Conservation (phyloP, 2,888 invertebrate genomes). For the Drosophila macrospina region DNA sequence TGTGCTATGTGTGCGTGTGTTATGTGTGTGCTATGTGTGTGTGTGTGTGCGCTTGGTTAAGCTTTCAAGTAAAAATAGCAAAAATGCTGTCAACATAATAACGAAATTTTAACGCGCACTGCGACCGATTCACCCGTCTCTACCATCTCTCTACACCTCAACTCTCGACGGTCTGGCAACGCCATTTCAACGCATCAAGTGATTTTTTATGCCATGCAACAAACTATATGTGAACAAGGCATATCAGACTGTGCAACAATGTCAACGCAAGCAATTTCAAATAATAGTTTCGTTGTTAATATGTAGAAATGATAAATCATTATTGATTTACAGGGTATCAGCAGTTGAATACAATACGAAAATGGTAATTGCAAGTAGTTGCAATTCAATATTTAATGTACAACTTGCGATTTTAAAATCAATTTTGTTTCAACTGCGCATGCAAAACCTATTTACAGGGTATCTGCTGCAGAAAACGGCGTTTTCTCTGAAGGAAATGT, state of each 20-base stretch:
- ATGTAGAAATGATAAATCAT: too few relatives aligned
- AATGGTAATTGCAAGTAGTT: too few relatives aligned
- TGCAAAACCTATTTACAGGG: too few relatives aligned
- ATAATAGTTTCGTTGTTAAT: too few relatives aligned
- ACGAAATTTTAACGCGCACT: conserved; percentile 77
- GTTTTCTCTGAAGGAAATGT: too few relatives aligned
- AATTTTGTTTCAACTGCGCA: background rate
- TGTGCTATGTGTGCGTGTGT: conserved; percentile 6
- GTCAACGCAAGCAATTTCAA: too few relatives aligned
- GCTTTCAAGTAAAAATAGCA: conserved; percentile 82
- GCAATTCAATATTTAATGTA: too few relatives aligned
- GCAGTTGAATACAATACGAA: too few relatives aligned
- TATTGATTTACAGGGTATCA: too few relatives aligned
- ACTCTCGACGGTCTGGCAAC: conserved; percentile 63
- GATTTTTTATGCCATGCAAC: conserved; percentile 50
- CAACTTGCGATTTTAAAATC: background rate
- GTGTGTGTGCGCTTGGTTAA: conserved; percentile 72
- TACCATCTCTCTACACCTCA: background rate
- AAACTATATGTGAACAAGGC: too few relatives aligned
- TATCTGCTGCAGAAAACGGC: too few relatives aligned
- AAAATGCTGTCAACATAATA: conserved; percentile 82
- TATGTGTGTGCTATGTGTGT: conserved; percentile 23
- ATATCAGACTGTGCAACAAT: too few relatives aligned
- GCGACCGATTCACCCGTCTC: conserved; percentile 48
- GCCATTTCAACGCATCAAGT: conserved; percentile 74